Base-by-base conservation (phyloP, 1,140 invertebrate genomes). In the Drosophila quadrilineata region DNA sequence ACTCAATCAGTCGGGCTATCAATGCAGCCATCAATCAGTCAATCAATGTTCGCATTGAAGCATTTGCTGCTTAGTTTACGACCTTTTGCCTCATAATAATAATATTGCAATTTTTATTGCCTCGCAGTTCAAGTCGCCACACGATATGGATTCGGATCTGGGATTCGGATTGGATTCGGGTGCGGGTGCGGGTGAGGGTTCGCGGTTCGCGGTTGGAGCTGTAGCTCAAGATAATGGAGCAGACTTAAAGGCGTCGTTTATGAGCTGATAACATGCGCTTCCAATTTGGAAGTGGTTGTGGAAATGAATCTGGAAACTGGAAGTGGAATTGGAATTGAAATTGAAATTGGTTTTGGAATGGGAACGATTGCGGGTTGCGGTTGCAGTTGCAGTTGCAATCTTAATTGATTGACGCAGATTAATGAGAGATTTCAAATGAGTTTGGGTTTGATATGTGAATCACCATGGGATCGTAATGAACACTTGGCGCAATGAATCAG, bases 221-320 rank as follows among this genome's bases (percentile, higher is more conserved):
- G 43, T 36, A 12, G 24, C 16, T 35, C 17, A 17, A 38, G 67
- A 82, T 75, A 82, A 76, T 80, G 62, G 31, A 21, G 38, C 64
- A 84, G 79, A 84, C 79, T 74, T 58, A 21, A 26, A 52, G 79
- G 79, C 73, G 79, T 67, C 77, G 53, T 58, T 63, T 63, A 63
- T 63, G 59, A 49, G 3, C 59, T 58, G 59, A 70, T 70, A 70
- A 46, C 29, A 66, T 26, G n/a, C 6, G 24, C 6, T 19, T 28
- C 8, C 17, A 12, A 12, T 17, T 38, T 29, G 8, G 1, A 9
- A 29, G 8, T 29, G 28, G 6, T 9, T 3, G 5, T 2, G 8
- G 10, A 29, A 29, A 3, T 12, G 40, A 2, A 22, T 19, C 10
- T 45, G 9, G 2, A 26, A 17, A 12, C 1, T 4, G 40, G 17